Percentiles rank a stretch among this genome's conserved stretches.
Evolutionary conservation across 2,113 vertebrate species (phyloP).

Genomic region (Muntiacus muntjak): DNA sequence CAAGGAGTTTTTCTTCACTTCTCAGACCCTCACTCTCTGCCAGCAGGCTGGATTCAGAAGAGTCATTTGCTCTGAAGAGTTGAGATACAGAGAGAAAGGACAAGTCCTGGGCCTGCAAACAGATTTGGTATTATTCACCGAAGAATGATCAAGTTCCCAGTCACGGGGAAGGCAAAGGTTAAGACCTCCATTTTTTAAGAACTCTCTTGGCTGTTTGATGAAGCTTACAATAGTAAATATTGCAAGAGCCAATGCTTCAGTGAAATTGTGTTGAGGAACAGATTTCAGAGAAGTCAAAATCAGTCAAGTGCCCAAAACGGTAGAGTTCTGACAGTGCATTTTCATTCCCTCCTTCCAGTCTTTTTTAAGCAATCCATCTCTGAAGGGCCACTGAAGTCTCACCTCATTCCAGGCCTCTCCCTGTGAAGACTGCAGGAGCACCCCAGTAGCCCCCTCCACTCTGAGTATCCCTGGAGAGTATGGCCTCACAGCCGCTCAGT

Average conservation of each 20-base stretch:
- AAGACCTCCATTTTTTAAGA: constrained; percentile 45
- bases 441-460: neutral
- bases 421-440: neutral
- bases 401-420: neutral
- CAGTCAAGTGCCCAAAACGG: constrained; percentile 53
- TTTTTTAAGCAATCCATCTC: neutral
- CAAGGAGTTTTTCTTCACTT: neutral
- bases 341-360: constrained; percentile 8
- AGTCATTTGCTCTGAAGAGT: constrained; percentile 40
- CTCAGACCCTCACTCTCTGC: neutral
- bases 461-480: neutral
- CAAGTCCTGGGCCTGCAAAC: neutral
- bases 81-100: constrained; percentile 16
- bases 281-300: constrained; percentile 56
- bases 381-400: neutral
- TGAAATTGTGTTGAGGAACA: constrained; percentile 44
- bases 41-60: neutral
- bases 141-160: constrained; percentile 28
- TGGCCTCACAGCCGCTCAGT: neutral
- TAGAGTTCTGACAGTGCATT: neutral
- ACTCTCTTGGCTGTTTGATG: constrained; percentile 52
- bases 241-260: constrained; percentile 51
- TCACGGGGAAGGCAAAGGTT: constrained; percentile 29
- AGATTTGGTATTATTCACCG: constrained; percentile 21
- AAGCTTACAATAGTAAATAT: constrained; percentile 60